phyloP scores from a whole-genome alignment of 2,888 invertebrate genomes.

The Philaethria dido region DNA sequence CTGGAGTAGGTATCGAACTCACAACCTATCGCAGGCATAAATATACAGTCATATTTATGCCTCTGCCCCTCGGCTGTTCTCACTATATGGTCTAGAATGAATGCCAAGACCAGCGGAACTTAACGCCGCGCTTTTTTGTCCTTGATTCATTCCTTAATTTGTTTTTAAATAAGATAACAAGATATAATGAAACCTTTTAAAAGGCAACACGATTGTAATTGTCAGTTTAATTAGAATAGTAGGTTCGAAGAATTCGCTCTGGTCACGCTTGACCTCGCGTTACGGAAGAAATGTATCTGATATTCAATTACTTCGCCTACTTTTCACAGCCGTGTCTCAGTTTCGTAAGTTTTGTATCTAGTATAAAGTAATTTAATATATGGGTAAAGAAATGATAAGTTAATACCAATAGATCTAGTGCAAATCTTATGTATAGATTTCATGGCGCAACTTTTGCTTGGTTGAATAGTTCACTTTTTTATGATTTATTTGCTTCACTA shows the following conservation, averaged over 20 bases:
- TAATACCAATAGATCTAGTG: not conserved
- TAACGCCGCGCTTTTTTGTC: not conserved
- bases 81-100: no score
- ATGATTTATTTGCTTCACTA: not conserved
- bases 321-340: conserved; percentile 18
- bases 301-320: conserved; percentile 59
- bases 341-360: conserved; percentile 18
- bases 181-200: conserved; percentile 9
- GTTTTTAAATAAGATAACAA: conserved; percentile 16
- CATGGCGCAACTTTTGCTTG: not conserved
- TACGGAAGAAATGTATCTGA: conserved; percentile 76
- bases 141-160: conserved; percentile 26
- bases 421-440: not conserved
- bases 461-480: not conserved
- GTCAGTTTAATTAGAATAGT: conserved; percentile 25
- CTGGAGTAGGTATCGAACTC: no score
- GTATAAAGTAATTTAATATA: conserved; percentile 8
- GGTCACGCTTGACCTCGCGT: conserved; percentile 76
- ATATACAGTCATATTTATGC: no score
- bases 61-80: no score
- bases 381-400: not conserved
- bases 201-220: conserved; percentile 14
- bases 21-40: no score
- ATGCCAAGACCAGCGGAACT: not conserved
- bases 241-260: conserved; percentile 63